These are phyloP conservation scores for Pandemis cinnamomeana DNA, from an alignment of 2,888 invertebrate genomes.

Conservation along the genomic window DNA sequence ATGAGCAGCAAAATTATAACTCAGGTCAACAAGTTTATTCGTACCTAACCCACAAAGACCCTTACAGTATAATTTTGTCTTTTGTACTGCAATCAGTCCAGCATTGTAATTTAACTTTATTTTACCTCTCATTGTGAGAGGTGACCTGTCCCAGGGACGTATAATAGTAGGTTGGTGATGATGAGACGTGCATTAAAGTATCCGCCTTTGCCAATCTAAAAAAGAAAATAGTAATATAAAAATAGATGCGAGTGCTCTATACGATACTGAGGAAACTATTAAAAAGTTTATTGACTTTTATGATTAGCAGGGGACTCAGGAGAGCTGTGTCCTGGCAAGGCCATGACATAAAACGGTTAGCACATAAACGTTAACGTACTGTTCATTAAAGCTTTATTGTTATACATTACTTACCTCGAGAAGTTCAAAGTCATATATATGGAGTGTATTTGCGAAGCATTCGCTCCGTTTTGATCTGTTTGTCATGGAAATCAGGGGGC, in stretches of 20 bases:
- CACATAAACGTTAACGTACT: conserved; percentile 2
- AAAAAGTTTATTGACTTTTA: conserved; percentile 1
- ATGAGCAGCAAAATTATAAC: too few species aligned
- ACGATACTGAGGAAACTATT: background rate
- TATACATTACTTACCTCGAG: background rate
- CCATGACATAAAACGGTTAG: background rate
- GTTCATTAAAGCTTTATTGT: background rate
- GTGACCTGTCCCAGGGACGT: too few species aligned
- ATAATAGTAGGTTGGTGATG: too few species aligned
- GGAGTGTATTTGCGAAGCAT: conserved; percentile 30
- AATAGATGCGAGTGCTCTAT: background rate
- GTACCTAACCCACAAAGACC: too few species aligned
- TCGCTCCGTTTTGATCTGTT: conserved; percentile 27
- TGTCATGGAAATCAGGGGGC: conserved; percentile 36
- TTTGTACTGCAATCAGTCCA: too few species aligned
- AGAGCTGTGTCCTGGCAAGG: background rate
- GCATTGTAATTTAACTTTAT: too few species aligned
- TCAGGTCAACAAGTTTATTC: too few species aligned
- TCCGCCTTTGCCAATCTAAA: too few species aligned
- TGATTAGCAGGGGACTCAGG: background rate
- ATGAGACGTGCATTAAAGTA: too few species aligned
- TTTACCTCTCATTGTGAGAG: too few species aligned
- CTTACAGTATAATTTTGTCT: too few species aligned
- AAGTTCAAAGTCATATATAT: background rate
- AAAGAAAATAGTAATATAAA: background rate